Evolutionary conservation across 2,888 invertebrate genomes (phyloP), one percentile per base, ranked within the genome.

Genomic region (Drosophila engyochracea): DNA sequence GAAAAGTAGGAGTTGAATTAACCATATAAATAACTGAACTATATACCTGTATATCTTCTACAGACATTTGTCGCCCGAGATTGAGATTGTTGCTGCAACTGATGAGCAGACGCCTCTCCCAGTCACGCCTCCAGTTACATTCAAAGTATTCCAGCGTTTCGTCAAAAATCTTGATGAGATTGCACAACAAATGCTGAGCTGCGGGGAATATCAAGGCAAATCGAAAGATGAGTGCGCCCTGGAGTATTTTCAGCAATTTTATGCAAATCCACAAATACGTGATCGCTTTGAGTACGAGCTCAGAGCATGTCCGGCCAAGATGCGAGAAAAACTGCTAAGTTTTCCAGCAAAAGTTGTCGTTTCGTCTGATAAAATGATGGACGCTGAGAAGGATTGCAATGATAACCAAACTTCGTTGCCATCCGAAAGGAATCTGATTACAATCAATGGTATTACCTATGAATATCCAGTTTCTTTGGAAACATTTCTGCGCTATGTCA

Each of bases 181-280:
- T 44, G 68, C 47, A 1, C 2, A 60, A 1, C 25, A 83, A 67
- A 85, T 86, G 86, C 16, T 63, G 6, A 25, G n/a, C 3, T 55
- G 73, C 7, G 51, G 57, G 0, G 60, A 76, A 7, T 79, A 62
- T 37, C 61, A 30, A 4, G 47, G 10, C 0, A 75, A 66, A 70
- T 59, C 78, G 0, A 33, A 31, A 19, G 55, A 78, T 0, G 59
- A 69, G 16, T 78, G 77, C 7, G 58, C 47, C 1, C 6, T 57
- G 16, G 69, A 71, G 7, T 85, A 83, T 31, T 83, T 64, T 35
- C 54, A 66, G 5, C 70, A 51, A 7, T 85, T 86, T 25, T 85
- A 85, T 52, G 2, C 33, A 0, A 19, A 47, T 0, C 58, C 60
- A 3, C n/a, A 70, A 19, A 78, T 86, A 57, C 83, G 85, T 4